A percentile compares a stretch with the other conserved stretches of the same genome.
These are phyloP conservation scores for Syngnathus typhle DNA, from an alignment of 2,113 vertebrate species.

Conservation along the genomic window DNA sequence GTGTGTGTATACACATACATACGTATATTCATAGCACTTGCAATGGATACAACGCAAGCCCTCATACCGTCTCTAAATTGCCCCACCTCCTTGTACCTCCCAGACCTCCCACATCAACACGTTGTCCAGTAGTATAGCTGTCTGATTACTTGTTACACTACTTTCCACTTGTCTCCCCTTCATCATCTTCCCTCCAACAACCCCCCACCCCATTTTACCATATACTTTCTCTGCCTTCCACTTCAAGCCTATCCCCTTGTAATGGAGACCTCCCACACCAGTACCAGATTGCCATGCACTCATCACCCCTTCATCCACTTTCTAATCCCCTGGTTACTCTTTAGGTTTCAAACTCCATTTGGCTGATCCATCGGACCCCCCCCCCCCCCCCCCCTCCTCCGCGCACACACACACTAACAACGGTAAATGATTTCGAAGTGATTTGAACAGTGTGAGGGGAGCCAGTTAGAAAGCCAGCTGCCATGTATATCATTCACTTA, in stretches of 20 bases:
- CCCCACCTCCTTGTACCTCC: constrained; percentile 6
- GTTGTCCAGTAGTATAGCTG: constrained; percentile 30
- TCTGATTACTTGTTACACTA: constrained; percentile 42
- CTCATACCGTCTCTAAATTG: neutral
- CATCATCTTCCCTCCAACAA: constrained; percentile 24
- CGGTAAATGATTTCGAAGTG: constrained; percentile 64
- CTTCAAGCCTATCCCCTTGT: constrained; percentile 18
- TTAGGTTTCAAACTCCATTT: constrained; percentile 76
- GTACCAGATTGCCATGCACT: constrained; percentile 63
- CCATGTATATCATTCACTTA: constrained; percentile 64
- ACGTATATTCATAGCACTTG: neutral
- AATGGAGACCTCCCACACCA: constrained; percentile 54
- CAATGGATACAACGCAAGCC: neutral
- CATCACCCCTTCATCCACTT: constrained; percentile 40
- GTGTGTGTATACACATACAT: too few relatives aligned
- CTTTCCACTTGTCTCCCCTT: constrained; percentile 15
- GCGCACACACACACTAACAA: neutral
- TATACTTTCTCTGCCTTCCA: constrained; percentile 1
- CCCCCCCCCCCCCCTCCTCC: constrained; percentile 21
- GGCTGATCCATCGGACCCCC: constrained; percentile 49
- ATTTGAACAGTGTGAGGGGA: constrained; percentile 71
- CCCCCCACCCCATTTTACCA: constrained; percentile 9
- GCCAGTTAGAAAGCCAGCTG: constrained; percentile 70
- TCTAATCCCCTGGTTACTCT: constrained; percentile 71
- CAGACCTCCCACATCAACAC: constrained; percentile 50